Evolutionary conservation across 2,113 vertebrate genomes (phyloP).

Genomic region (Nesogale talazaci): DNA sequence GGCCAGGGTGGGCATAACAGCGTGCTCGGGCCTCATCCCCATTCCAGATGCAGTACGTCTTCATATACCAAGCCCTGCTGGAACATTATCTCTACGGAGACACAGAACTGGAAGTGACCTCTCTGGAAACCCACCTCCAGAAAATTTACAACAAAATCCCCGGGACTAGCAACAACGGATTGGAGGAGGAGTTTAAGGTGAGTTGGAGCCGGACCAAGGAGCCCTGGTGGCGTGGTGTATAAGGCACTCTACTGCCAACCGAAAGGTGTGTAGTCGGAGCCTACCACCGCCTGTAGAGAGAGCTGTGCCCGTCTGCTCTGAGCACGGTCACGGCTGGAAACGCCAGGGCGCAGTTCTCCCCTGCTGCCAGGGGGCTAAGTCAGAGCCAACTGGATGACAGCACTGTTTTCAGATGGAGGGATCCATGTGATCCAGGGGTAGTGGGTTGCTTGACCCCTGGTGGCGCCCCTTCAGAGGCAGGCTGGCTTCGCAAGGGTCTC

Average conservation of each 20-base stretch:
- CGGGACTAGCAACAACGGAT: conserved; percentile 94
- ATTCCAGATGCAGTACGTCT: conserved; percentile 98
- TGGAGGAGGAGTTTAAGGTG: conserved; percentile 99
- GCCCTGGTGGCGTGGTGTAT: not conserved
- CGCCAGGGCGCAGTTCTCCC: not conserved
- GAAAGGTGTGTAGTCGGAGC: not conserved
- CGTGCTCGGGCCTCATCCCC: not conserved
- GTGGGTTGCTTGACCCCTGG: not conserved
- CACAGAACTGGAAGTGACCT: conserved; percentile 98
- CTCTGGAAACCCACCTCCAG: conserved; percentile 95
- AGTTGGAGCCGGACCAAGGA: not conserved
- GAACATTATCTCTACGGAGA: conserved; percentile 99
- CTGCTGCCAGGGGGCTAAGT: not conserved
- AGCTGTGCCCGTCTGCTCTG: not conserved
- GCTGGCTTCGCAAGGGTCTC: not conserved
- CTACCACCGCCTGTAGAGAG: not conserved
- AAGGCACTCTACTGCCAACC: not conserved
- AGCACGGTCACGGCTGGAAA: not conserved
- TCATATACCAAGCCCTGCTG: conserved; percentile 98
- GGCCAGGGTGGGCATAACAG: not conserved
- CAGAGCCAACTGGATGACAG: not conserved
- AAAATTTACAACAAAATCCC: conserved; percentile 97
- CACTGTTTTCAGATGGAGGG: not conserved
- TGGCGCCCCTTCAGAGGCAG: not conserved
- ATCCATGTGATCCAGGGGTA: not conserved